Evolutionary conservation across 2,797 vertebrate species (phyloP), one percentile per base, ranked within the genome.

Genomic region (Scomberomorus guttatus): DNA sequence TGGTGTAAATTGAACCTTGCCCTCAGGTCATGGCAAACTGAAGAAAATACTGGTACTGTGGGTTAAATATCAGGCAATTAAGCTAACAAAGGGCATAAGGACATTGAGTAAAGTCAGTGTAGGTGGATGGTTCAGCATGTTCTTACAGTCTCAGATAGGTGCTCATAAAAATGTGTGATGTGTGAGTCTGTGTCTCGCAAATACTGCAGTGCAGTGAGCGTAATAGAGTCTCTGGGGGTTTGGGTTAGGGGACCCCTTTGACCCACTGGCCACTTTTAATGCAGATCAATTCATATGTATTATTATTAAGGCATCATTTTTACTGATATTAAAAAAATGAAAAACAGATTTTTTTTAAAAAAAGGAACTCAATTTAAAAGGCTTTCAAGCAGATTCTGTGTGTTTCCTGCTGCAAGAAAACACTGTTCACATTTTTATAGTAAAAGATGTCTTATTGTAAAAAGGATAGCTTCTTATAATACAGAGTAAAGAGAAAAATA

Each of bases 51-150:
- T 64, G 79, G 79, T 72, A 74, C 65, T 14, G 64, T 42, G 84
- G 87, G 87, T 92, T 92, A 89, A 92, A 92, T 87, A 87, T 91
- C 85, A 93, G 85, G 79, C 87, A 85, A 87, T 92, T 92, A 88
- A 83, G 82, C 78, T 71, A 86, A 93, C 87, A 91, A 84, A 90
- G 82, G 86, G 77, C 72, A 84, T 1, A 17, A 77, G 78, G 76
- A 82, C 60, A 77, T 79, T 2, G 34, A 60, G 86, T 18, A 79
- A 60, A 13, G 62, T 61, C 39, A 57, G 77, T 3, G 50, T 13
- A 54, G 62, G 61, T 20, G 62, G 60, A 48, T 52, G 57, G 72
- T n/a, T 69, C 60, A 66, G 71, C 75, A 61, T 54, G 69, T 68
- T 78, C 79, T 79, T 46, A 72, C 56, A 44, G 70, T 81, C 67